Evolutionary conservation across 2,113 vertebrate species (phyloP).

Genomic region (Muscicapa adusta): DNA sequence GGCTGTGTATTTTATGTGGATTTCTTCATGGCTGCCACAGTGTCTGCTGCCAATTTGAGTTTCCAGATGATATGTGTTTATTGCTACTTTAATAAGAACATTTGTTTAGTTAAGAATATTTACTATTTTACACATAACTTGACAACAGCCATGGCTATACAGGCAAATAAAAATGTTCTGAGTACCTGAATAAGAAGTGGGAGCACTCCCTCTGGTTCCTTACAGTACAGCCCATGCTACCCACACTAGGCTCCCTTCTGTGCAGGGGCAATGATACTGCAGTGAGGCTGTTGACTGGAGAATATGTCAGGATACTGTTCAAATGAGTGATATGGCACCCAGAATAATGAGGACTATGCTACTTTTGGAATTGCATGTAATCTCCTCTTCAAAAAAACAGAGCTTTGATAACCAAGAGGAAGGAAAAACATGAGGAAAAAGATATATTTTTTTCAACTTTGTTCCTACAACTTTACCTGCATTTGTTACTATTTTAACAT

Average conservation of each 20-base stretch:
- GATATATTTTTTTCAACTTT: background rate
- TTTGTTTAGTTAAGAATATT: background rate
- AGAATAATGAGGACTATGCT: background rate
- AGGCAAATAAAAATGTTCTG: background rate
- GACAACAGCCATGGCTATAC: background rate
- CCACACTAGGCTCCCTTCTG: background rate
- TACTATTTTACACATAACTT: background rate
- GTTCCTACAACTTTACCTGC: background rate
- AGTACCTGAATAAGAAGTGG: background rate
- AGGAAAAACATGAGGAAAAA: background rate
- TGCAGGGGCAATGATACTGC: background rate
- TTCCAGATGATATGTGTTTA: background rate
- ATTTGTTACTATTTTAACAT: conserved; percentile 7
- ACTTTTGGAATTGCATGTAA: background rate
- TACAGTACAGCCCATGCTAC: background rate
- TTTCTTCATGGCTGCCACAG: background rate
- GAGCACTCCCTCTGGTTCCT: background rate
- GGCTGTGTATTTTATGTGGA: background rate
- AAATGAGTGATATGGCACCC: background rate
- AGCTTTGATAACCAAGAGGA: background rate
- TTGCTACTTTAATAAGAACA: background rate
- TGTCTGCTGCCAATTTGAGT: background rate
- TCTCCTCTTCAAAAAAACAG: background rate
- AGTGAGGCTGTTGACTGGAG: background rate
- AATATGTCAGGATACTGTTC: background rate